Conservation (phyloP, 2,888 invertebrate genomes). For the Rotaria socialis region DNA sequence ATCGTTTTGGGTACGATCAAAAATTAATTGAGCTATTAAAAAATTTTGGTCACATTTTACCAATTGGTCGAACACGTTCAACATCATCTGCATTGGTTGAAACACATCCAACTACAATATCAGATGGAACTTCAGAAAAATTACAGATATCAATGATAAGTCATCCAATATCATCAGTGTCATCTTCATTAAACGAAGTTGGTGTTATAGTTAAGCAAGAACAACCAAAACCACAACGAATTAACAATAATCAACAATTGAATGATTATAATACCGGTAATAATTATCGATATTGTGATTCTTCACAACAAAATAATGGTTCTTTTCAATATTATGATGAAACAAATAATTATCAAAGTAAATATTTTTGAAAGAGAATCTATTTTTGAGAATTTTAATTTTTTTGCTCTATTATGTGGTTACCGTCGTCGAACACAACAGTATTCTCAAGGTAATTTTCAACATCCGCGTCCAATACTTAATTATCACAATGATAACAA, state of each 20-base stretch:
- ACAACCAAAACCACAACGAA: background rate
- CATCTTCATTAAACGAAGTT: background rate
- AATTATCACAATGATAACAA: background rate
- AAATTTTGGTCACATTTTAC: background rate
- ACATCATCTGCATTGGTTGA: background rate
- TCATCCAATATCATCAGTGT: background rate
- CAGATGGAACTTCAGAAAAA: background rate
- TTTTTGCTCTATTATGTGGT: background rate
- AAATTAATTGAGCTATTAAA: background rate
- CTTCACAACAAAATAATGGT: background rate
- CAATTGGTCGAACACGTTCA: background rate
- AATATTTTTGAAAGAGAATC: background rate
- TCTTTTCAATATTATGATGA: background rate
- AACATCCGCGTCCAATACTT: background rate
- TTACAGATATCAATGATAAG: background rate
- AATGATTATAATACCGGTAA: background rate
- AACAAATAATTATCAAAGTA: background rate
- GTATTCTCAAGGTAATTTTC: background rate
- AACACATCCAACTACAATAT: background rate
- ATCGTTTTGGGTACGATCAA: conserved; percentile 28
- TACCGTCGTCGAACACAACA: background rate
- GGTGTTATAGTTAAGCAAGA: background rate
- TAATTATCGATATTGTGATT: background rate
- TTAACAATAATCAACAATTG: background rate
- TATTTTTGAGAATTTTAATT: background rate